Percentiles rank a stretch among this genome's conserved stretches.
Conservation (phyloP, 2,113 vertebrate species). For the Aphyosemion australe region DNA sequence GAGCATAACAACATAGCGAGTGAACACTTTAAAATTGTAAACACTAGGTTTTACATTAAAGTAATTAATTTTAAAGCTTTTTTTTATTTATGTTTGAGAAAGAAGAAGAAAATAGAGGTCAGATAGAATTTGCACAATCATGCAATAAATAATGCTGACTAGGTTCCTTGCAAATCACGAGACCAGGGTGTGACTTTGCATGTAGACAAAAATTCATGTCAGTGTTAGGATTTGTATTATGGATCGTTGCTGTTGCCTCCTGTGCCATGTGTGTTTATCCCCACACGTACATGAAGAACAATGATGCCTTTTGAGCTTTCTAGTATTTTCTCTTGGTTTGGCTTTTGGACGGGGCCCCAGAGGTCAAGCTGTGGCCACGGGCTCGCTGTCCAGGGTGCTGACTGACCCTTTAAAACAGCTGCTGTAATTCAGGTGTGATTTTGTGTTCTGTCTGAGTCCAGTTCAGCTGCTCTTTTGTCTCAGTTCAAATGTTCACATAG, state of each 20-base stretch:
- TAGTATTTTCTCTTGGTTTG: constrained; percentile 53
- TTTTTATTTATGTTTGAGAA: too few relatives aligned
- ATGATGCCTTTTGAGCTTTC: constrained; percentile 52
- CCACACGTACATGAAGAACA: constrained; percentile 8
- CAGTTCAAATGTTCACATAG: constrained; percentile 10
- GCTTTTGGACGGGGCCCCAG: constrained; percentile 28
- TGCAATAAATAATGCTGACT: constrained; percentile 22
- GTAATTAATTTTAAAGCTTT: too few relatives aligned
- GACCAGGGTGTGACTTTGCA: constrained; percentile 12
- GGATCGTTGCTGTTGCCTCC: background rate
- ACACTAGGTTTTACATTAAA: background rate
- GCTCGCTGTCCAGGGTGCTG: constrained; percentile 77
- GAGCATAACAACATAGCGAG: background rate
- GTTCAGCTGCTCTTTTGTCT: constrained; percentile 2
- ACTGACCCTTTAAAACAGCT: constrained; percentile 47
- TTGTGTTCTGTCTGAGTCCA: constrained; percentile 14
- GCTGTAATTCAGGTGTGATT: constrained; percentile 2
- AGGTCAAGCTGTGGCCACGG: constrained; percentile 53
- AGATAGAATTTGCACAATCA: constrained; percentile 1
- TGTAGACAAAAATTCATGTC: background rate
- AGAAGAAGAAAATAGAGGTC: constrained; percentile 16
- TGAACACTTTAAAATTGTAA: too few relatives aligned
- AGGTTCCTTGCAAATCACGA: constrained; percentile 24
- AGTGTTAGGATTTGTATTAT: background rate
- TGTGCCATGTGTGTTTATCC: background rate